phyloP scores from a whole-genome alignment of 2,797 vertebrate species.

The Falco peregrinus region DNA sequence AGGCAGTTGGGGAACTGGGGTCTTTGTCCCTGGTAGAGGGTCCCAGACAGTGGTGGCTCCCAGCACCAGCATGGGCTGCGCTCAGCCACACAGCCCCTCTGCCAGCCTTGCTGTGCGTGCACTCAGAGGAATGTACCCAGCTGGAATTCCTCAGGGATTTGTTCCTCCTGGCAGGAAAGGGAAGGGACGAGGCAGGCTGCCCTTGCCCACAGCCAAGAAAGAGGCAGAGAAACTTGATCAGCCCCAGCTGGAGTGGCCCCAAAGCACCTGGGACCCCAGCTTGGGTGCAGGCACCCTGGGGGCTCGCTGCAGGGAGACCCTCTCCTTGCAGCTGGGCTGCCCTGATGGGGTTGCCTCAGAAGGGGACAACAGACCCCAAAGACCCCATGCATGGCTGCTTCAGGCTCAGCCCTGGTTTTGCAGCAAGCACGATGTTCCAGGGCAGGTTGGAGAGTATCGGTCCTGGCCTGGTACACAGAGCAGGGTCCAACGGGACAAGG shows the following conservation, averaged over 20 bases:
- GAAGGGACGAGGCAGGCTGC: background rate
- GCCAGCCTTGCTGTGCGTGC: fast-evolving
- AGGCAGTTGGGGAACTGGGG: fast-evolving
- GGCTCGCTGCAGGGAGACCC: background rate
- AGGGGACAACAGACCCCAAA: background rate
- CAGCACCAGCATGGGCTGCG: background rate
- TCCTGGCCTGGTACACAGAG: fast-evolving
- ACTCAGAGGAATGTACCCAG: background rate
- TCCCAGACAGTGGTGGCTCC: fast-evolving
- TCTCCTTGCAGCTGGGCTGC: background rate
- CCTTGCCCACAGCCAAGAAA: background rate
- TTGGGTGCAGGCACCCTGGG: background rate
- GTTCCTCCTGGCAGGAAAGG: background rate
- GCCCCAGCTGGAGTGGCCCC: background rate
- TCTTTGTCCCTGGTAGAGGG: background rate
- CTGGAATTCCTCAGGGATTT: conserved; percentile 40
- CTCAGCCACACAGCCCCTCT: background rate
- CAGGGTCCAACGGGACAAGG: background rate
- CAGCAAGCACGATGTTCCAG: background rate
- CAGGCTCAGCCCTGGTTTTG: fast-evolving
- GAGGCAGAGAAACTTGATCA: fast-evolving
- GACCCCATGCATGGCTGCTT: background rate
- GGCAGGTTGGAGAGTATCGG: background rate
- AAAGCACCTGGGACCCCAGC: background rate
- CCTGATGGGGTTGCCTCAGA: background rate